Base-by-base conservation (phyloP, 2,888 invertebrate genomes). In the Dyspetes luteomarginatus region DNA sequence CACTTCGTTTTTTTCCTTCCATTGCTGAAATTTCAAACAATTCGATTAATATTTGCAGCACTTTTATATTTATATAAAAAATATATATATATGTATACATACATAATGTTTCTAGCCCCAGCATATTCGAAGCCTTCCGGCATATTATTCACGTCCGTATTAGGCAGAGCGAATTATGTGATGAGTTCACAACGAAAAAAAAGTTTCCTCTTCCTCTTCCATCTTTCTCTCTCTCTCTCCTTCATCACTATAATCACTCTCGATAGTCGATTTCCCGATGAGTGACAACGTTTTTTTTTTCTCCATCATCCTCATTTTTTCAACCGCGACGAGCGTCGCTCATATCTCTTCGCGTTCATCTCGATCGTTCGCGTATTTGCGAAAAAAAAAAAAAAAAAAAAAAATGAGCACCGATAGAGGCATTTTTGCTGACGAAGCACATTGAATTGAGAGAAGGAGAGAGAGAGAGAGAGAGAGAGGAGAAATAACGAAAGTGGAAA, bases 341-440 rank as follows among this genome's bases (percentile, higher is more conserved):
- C 28, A 9, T 7, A 28, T 48, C 48, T 65, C 55, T 71, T 76
- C n/a, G n/a, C n/a, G n/a, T n/a, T n/a, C n/a, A n/a, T n/a, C n/a
- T 67, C 75, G 73, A 69, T 65, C 65, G 73, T 60, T 71, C 65
- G 69, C 69, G 58, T 65, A 69, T 77, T 69, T 50, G 69, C 58
- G 52, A 52, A n/a, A n/a, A n/a, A n/a, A n/a, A n/a, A n/a, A n/a
- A n/a, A n/a, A n/a, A n/a, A n/a, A n/a, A n/a, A n/a, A n/a, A n/a
- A n/a, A 36, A 24, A 30, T 52, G 73, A 56, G 72, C 28, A 28
- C 48, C 55, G 30, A 30, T n/a, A 58, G 36, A 36, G 12, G 72
- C 81, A 55, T 77, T 81, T 73, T 73, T 45, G 69, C 69, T 74
- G 77, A 81, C 65, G 45, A 36, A 28, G 73, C 64, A 67, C 43